phyloP scores from a whole-genome alignment of 2,888 invertebrate species.

The Amiota minor region DNA sequence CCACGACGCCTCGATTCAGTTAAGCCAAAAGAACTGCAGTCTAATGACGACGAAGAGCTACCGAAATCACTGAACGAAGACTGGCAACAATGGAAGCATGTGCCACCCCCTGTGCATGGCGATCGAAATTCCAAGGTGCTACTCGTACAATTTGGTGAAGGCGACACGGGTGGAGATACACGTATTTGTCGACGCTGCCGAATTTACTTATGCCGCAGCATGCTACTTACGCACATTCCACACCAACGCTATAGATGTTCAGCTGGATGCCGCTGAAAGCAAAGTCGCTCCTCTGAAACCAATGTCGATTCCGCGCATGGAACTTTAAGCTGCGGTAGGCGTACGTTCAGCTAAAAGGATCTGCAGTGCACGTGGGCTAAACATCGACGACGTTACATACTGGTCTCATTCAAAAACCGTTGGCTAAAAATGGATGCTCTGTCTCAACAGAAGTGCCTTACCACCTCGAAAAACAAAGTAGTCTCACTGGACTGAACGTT shows the following conservation, averaged over 20 bases:
- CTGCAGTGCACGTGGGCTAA: no score
- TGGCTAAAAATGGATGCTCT: no score
- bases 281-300: no score
- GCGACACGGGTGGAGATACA: not conserved
- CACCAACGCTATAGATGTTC: not conserved
- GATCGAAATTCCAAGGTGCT: conserved; percentile 2
- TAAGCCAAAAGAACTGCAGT: no score
- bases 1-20: no score
- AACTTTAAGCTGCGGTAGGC: no score
- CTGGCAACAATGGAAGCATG: conserved; percentile 3
- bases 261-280: not conserved
- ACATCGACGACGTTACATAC: not conserved
- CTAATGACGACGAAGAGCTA: not conserved
- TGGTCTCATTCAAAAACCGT: not conserved
- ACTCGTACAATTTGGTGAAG: not conserved
- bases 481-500: not conserved
- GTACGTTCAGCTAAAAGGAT: no score
- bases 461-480: not conserved
- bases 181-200: no score
- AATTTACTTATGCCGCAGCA: no score
- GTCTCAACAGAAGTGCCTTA: no score
- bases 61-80: no score
- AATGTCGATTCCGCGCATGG: no score
- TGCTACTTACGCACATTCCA: not conserved
- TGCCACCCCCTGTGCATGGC: not conserved